phyloP scores from a whole-genome alignment of 2,113 vertebrate species.

The Sturnus vulgaris region DNA sequence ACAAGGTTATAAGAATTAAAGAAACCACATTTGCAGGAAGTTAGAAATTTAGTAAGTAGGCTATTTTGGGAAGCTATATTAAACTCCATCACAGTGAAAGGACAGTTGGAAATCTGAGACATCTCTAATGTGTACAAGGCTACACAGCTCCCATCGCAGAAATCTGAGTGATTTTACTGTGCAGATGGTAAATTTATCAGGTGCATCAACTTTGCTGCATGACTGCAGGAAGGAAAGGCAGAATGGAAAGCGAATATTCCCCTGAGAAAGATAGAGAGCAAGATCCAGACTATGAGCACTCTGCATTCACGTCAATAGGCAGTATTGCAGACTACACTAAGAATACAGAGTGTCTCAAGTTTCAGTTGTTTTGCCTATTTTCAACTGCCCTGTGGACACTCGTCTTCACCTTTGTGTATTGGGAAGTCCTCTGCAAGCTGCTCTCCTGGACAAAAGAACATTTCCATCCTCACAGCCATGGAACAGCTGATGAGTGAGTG shows the following conservation, averaged over 20 bases:
- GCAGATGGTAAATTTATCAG: not conserved
- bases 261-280: not conserved
- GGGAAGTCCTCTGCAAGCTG: not conserved
- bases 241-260: not conserved
- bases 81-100: not conserved
- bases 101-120: slow-evolving; percentile 18
- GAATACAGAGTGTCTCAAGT: not conserved
- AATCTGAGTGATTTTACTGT: not conserved
- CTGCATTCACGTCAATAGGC: not conserved
- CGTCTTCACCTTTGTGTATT: not conserved
- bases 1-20: slow-evolving; percentile 41
- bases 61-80: slow-evolving; percentile 9
- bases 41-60: not conserved
- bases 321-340: not conserved
- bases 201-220: not conserved
- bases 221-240: not conserved
- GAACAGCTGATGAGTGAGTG: not conserved
- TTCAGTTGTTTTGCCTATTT: not conserved
- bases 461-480: not conserved
- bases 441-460: not conserved
- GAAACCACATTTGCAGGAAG: slow-evolving; percentile 15
- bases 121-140: not conserved
- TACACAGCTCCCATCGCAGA: slow-evolving; percentile 1
- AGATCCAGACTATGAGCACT: not conserved
- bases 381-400: not conserved